Evolutionary conservation across 2,888 invertebrate genomes (phyloP), one percentile per base, ranked within the genome.

Genomic region (Drosophila infuscata): DNA sequence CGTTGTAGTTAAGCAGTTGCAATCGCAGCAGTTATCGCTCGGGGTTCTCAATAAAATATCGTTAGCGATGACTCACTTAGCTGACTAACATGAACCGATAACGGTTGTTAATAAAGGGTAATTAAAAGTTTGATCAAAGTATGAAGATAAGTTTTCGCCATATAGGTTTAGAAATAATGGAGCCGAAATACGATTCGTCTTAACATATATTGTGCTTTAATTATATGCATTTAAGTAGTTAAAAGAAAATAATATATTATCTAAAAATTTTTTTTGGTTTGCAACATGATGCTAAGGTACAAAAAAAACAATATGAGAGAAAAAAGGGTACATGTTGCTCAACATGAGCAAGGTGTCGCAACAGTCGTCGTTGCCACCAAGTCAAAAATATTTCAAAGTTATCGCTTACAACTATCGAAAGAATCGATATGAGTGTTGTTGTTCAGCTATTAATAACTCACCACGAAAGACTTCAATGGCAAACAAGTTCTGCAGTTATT

Each of bases 401-500:
- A 73, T 66, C 74, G 74, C 17, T 30, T 11, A 33, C 33, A 54
- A 11, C 29, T 61, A 70, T 75, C 74, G 75, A 36, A 35, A 32
- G 41, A 74, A 66, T 75, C 75, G 75, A 74, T 70, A 59, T 29
- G 65, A 56, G 30, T 75, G 65, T 75, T 75, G 51, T 74, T 75
- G 65, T 70, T 74, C 63, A 72, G 74, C 65, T 64, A 25, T 38
- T 62, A 52, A 65, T 60, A 76, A 76, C 64, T 77, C 76, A 77
- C 76, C 83, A 82, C 82, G 52, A 83, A 83, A 83, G 82, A 83
- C 82, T 83, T 83, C 82, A 80, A 82, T 81, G 70, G 51, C 69
- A 73, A 83, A 88, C 88, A 82, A 88, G 86, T 86, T 88, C 69
- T 81, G 89, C 80, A 91, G 91, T 91, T 91, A 91, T 91, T 91